Conservation (phyloP, 2,888 invertebrate genomes). For the Orthonychiurus folsomi region DNA sequence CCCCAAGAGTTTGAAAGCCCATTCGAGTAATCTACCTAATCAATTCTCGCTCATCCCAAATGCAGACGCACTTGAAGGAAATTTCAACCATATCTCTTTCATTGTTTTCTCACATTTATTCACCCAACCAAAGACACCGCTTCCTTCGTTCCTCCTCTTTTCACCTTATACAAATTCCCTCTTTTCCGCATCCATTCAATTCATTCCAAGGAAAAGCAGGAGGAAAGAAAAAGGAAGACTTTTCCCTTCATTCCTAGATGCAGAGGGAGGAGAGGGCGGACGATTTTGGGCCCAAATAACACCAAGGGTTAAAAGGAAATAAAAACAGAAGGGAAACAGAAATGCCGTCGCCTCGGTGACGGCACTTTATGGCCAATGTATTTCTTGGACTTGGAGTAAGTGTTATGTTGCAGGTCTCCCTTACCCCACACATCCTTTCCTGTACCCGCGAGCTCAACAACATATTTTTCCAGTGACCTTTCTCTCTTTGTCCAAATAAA, state of each 20-base stretch:
- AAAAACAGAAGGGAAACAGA: conserved; percentile 19
- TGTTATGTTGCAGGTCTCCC: background rate
- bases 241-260: too few relatives aligned
- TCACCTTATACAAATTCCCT: conserved; percentile 12
- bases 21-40: conserved; percentile 24
- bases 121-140: conserved; percentile 6
- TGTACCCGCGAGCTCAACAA: background rate
- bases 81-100: conserved; percentile 1
- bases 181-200: background rate
- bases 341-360: conserved; percentile 16
- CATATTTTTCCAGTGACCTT: background rate
- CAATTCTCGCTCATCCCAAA: conserved; percentile 18
- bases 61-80: conserved; percentile 8
- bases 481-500: background rate
- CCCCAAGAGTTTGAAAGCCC: conserved; percentile 8
- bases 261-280: too few relatives aligned
- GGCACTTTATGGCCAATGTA: conserved; percentile 22
- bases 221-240: too few relatives aligned
- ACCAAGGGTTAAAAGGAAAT: conserved; percentile 18
- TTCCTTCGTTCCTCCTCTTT: conserved; percentile 1
- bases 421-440: background rate
- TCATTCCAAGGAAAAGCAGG: background rate
- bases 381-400: conserved; percentile 8
- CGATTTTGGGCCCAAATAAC: background rate
- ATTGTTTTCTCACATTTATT: conserved; percentile 4